Evolutionary conservation across 2,888 invertebrate genomes (phyloP), one percentile per base, ranked within the genome.

Genomic region (Trachelus stipa): DNA sequence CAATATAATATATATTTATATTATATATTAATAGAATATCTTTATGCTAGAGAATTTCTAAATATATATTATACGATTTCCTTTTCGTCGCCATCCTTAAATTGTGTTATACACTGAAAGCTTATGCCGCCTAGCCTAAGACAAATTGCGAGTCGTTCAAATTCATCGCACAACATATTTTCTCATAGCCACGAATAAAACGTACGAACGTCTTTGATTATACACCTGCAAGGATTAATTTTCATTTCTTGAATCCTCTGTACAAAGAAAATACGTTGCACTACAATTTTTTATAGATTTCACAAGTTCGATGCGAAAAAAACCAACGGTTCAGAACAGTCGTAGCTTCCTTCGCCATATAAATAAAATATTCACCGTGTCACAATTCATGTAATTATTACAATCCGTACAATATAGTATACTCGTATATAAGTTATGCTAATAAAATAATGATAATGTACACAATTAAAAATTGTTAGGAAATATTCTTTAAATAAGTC

Each of bases 361-460:
- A 86, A 87, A 86, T 86, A 85, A 85, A 90, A 87, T 88, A 84
- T 87, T 81, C 83, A 84, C 79, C 80, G 80, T 86, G 86, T 85
- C 83, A 80, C 84, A 82, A 15, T 82, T 84, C 79, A 83, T 84
- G 84, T 81, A 85, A 85, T 85, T 83, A 84, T 87, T 88, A 87
- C 84, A 88, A 88, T 87, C 56, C 83, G 86, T 86, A 84, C 87
- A 80, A 81, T 82, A 81, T 83, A 79, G 80, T 82, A 74, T 81
- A 83, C 82, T 85, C 85, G 82, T 89, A 89, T 85, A 87, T 73
- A 76, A 33, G 71, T 78, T 69, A 88, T 78, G 85, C 88, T 88
- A 87, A 87, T 87, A 86, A 90, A 89, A 89, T 90, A 87, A 90
- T 89, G 85, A 89, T 90, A 89, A 88, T 89, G 89, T 91, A 91